Conservation (phyloP, 2,797 vertebrate genomes). For the Mormyrus proboscirostris region DNA sequence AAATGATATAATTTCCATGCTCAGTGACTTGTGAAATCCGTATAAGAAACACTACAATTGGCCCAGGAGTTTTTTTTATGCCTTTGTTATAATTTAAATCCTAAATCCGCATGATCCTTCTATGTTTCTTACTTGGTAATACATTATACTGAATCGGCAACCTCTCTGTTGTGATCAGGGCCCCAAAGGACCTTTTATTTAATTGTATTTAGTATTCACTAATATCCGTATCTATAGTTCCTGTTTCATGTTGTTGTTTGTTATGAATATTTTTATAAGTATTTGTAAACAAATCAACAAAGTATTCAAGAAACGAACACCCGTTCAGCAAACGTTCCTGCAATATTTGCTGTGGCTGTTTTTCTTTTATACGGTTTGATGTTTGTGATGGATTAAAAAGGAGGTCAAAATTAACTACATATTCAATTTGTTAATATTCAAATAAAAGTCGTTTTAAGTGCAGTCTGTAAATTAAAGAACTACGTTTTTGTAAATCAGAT, state of each 20-base stretch:
- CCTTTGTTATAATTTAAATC: slow-evolving; percentile 18
- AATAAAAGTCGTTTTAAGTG: slow-evolving; percentile 23
- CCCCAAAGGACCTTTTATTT: slow-evolving; percentile 9
- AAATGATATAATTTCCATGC: slow-evolving; percentile 3
- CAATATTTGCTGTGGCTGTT: slow-evolving; percentile 57
- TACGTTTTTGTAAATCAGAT: slow-evolving; percentile 11
- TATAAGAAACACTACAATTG: neutral
- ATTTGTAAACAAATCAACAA: slow-evolving; percentile 22
- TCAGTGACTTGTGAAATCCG: slow-evolving; percentile 14
- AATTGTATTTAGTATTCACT: slow-evolving; percentile 22
- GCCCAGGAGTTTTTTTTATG: slow-evolving; percentile 1
- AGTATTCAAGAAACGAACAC: slow-evolving; percentile 13
- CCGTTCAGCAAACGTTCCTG: slow-evolving; percentile 25
- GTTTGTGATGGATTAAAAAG: slow-evolving; percentile 16
- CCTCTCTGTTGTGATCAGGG: slow-evolving; percentile 12
- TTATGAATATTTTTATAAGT: slow-evolving; percentile 30
- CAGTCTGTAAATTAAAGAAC: slow-evolving; percentile 22
- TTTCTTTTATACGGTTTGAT: slow-evolving; percentile 20
- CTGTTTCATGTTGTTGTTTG: slow-evolving; percentile 25
- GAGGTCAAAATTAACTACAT: slow-evolving; percentile 7
- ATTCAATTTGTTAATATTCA: slow-evolving; percentile 23
- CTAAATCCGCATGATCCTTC: slow-evolving; percentile 17
- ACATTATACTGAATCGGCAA: slow-evolving; percentile 13
- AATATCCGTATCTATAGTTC: slow-evolving; percentile 22
- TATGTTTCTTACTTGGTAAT: slow-evolving; percentile 14